Base-by-base conservation (phyloP, 2,113 vertebrate genomes). In the Laterallus jamaicensis region DNA sequence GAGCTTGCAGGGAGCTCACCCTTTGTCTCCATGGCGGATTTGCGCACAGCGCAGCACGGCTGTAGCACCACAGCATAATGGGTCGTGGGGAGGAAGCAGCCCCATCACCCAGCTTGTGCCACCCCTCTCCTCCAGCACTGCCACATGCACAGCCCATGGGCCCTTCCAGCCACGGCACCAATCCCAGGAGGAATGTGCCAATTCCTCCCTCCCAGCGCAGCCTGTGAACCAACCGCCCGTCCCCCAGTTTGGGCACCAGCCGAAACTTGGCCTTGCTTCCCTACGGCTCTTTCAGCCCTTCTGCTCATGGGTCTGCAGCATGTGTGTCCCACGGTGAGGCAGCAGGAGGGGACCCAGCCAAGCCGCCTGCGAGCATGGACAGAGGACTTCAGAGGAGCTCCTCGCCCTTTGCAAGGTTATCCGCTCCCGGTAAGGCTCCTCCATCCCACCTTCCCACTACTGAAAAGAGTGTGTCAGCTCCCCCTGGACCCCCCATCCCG, bases 131-230 rank as follows among this genome's bases (percentile, higher is more conserved):
- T 40, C 87, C 76, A 44, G 68, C 12, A 50, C 87, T 28, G 67
- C 17, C 69, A 35, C 15, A 20, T 59, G 8, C 25, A 11, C 95
- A 77, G 93, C 69, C 91, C 50, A 5, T 24, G 88, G 92, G 91
- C 92, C 93, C 96, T 97, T 96, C 95, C 95, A 78, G 94, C 95
- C 96, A 94, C 96, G 20, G 49, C 95, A 82, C 37, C 10, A 63
- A 93, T 86, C 86, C 97, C 95, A 81, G 92, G 95, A 96, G 97
- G 97, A 98, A 96, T 90, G 87, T 95, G 90, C 94, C 95, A 91
- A 96, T 97, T 95, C 97, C 96, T 85, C 93, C 96, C 95, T 95
- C 89, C 88, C 59, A 73, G 96, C 82, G 78, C 90, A 85, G 55
- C 95, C 77, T 93, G 94, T 97, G 96, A 88, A 98, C 87, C 96